Evolutionary conservation across 2,113 vertebrate species (phyloP), one percentile per base, ranked within the genome.

Genomic region (Falco punctatus): DNA sequence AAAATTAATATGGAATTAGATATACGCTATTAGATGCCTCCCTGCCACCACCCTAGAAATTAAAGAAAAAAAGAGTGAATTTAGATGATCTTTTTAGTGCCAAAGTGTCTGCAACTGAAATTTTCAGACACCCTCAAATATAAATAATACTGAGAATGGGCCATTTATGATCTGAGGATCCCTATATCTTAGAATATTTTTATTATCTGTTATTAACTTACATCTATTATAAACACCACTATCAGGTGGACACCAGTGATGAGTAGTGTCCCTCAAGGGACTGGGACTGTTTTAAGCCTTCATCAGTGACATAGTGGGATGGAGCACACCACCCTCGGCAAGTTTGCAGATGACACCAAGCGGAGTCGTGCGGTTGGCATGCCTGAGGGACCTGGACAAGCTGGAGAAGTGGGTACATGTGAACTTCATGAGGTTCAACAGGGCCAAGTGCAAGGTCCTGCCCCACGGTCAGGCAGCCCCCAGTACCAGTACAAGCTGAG

Each of bases 291-390:
- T 62, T 15, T 15, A 15, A 26, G 2, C 9, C 21, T 42, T 52
- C 28, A 21, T 33, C 48, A 40, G 1, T 12, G 10, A 18, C 75
- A 19, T 0, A 40, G 46, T 15, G 35, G 35, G 13, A n/a, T 10
- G 0, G 5, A 54, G 59, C 2, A 5, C 6, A 20, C 35, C 4
- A 20, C 35, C 4, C 48, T 33, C 46, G 40, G 35, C 46, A 15
- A 4, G 4, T 40, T 62, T 40, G 74, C 15, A 6, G 21, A 14
- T 8, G 5, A 32, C 28, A 12, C n/a, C 21, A 40, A 64, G 28
- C 13, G 33, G 46, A 2, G 59, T 9, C 28, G 35, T 15, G 28
- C 0, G 0, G 28, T 4, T 8, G 16, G 30, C 26, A 17, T 0
- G 1, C 33, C 4, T 4, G 57, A 35, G 55, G 55, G 42, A 42